phyloP scores from a whole-genome alignment of 2,113 vertebrate genomes.

The Pterocles orientalis region DNA sequence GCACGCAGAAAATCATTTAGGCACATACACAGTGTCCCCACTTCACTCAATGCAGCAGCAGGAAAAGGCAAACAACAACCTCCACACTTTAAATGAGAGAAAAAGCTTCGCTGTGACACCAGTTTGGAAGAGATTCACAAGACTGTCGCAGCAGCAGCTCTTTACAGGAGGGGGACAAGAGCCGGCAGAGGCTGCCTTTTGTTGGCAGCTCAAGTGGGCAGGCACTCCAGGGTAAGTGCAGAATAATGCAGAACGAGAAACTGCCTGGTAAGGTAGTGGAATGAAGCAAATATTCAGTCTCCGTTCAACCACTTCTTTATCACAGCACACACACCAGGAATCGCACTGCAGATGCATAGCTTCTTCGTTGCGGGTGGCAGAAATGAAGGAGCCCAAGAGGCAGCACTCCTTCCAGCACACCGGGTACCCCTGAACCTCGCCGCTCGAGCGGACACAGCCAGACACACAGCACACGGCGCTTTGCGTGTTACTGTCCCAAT shows the following conservation, averaged over 20 bases:
- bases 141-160: neutral
- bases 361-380: neutral
- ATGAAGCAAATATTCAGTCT: neutral
- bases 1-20: neutral
- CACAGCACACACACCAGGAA: neutral
- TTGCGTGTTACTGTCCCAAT: neutral
- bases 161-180: neutral
- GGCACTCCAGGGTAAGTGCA: neutral
- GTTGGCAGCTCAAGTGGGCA: neutral
- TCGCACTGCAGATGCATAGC: fast-evolving
- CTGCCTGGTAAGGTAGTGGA: neutral
- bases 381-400: neutral
- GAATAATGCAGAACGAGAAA: neutral
- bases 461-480: fast-evolving
- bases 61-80: conserved; percentile 16
- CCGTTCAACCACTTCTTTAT: neutral
- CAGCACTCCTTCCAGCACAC: neutral
- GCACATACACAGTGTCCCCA: neutral
- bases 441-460: neutral
- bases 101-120: neutral
- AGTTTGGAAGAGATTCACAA: neutral
- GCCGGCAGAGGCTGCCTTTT: neutral
- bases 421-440: fast-evolving
- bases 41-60: neutral
- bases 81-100: neutral